These are phyloP conservation scores for Chrysolophus pictus DNA, from an alignment of 2,797 vertebrate species.

Conservation along the genomic window DNA sequence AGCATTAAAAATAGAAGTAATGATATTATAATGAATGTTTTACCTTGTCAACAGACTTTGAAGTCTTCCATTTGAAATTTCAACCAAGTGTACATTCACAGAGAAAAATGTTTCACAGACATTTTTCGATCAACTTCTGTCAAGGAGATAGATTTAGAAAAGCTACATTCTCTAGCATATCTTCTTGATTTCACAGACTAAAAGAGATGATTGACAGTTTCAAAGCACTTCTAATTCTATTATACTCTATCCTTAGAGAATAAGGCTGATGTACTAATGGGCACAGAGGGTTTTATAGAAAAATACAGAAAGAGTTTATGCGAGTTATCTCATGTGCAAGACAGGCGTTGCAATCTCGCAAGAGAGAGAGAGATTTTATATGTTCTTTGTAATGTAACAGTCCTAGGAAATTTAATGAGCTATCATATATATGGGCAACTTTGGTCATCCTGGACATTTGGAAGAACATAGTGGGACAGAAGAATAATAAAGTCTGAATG, in stretches of 20 bases:
- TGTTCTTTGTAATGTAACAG: background rate
- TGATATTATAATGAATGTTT: background rate
- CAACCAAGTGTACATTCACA: background rate
- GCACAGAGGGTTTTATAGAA: background rate
- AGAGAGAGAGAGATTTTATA: background rate
- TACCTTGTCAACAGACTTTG: background rate
- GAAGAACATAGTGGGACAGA: background rate
- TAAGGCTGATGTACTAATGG: background rate
- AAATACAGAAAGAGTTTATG: background rate
- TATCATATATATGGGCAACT: background rate
- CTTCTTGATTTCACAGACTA: background rate
- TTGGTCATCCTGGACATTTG: background rate
- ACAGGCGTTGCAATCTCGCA: background rate
- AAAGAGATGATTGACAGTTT: background rate
- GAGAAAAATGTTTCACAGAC: background rate
- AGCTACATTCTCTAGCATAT: background rate
- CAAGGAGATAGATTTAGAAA: background rate
- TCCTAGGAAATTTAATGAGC: background rate
- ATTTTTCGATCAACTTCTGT: background rate
- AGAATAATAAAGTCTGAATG: background rate
- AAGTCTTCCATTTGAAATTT: background rate
- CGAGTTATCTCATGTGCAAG: background rate
- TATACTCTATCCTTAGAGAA: slow-evolving; percentile 4
- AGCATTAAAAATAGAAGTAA: background rate
- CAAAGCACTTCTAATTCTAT: slow-evolving; percentile 53